Percentiles rank a stretch among this genome's conserved stretches.
Conservation (phyloP, 53 echinoderm and acorn worm genomes). For the Crossaster papposus region DNA sequence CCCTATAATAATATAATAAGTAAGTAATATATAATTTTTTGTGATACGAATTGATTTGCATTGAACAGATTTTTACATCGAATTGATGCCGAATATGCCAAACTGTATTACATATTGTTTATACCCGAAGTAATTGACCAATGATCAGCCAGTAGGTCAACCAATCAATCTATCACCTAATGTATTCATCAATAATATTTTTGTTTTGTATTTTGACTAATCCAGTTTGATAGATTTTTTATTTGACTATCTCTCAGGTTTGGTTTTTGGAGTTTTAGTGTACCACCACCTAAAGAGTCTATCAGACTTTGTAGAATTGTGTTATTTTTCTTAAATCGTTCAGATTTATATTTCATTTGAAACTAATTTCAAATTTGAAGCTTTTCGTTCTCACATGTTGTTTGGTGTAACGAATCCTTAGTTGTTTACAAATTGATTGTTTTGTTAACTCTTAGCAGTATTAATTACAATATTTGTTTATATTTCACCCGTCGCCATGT, state of each 20-base stretch:
- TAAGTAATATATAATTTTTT: no score
- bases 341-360: not conserved
- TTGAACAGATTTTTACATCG: no score
- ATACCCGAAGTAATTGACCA: no score
- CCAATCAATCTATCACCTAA: no score
- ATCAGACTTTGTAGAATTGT: not conserved
- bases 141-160: no score
- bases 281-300: conserved; percentile 3
- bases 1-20: no score
- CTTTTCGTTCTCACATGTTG: not conserved
- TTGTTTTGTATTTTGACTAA: not conserved
- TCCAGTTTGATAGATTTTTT: not conserved
- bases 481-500: not conserved
- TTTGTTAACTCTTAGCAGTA: not conserved
- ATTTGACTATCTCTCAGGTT: not conserved
- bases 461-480: not conserved
- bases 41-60: no score
- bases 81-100: no score
- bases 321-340: not conserved
- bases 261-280: not conserved
- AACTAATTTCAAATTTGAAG: not conserved
- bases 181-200: not conserved
- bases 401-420: not conserved
- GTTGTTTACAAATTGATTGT: not conserved
- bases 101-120: no score